Evolutionary conservation across 2,888 invertebrate species (phyloP).

Genomic region (Drosophila paracracens): DNA sequence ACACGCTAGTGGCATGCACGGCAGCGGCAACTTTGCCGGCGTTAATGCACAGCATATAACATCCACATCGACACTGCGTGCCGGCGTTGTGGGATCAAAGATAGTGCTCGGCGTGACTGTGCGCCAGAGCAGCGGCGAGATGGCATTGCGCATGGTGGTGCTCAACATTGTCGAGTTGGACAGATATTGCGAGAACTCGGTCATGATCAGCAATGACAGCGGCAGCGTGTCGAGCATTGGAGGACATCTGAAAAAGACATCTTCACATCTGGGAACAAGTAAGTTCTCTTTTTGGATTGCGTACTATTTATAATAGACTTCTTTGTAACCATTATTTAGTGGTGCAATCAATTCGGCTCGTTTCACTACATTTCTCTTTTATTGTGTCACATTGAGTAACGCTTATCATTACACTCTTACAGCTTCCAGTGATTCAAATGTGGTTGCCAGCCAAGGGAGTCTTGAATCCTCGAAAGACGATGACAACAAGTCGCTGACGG

Average conservation of each 20-base stretch:
- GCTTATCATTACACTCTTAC: background rate
- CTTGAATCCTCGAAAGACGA: constrained; percentile 75
- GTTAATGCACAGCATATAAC: constrained; percentile 72
- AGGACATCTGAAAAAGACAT: constrained; percentile 65
- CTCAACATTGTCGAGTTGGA: constrained; percentile 80
- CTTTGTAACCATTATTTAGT: background rate
- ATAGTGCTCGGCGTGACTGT: constrained; percentile 81
- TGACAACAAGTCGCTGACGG: constrained; percentile 75
- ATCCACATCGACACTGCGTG: constrained; percentile 80
- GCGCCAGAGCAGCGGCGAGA: constrained; percentile 76
- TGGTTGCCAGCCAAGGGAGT: constrained; percentile 62
- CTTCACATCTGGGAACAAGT: constrained; percentile 61
- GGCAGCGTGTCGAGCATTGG: constrained; percentile 63
- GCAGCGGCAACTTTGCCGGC: constrained; percentile 54
- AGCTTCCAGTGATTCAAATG: constrained; percentile 64
- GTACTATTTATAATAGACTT: background rate
- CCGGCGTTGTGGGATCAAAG: constrained; percentile 82
- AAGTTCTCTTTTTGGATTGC: constrained; percentile 17
- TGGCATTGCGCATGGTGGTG: constrained; percentile 79
- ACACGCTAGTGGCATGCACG: constrained; percentile 39
- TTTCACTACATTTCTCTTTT: background rate
- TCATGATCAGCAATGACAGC: constrained; percentile 63
- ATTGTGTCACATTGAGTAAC: background rate
- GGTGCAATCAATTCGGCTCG: background rate
- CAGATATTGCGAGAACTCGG: constrained; percentile 63